Evolutionary conservation across 1,140 invertebrate genomes (phyloP), one percentile per base, ranked within the genome.

Genomic region (Saxidomus purpurata): DNA sequence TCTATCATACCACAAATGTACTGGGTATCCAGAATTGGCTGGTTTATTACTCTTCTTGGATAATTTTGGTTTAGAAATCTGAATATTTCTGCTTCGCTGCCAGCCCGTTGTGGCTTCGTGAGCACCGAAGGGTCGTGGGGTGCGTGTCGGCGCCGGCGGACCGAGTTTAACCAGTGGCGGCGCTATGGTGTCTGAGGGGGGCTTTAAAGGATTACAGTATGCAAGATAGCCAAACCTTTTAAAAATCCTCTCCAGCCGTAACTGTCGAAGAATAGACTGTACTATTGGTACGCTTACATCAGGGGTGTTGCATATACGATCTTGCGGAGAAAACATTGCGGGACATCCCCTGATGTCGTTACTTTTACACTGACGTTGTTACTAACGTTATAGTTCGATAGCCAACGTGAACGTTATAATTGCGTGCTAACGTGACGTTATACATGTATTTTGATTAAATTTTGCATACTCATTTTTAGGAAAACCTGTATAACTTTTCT

Each of bases 301-400:
- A 15, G 85, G 85, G 1, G 74, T 79, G 25, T 52, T 87, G 43
- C 79, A 77, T 36, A 87, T 34, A 15, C 85, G 49, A 22, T 87
- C 85, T 22, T 87, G 49, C 47, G 85, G 85, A 40, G 85, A 87
- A 63, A 61, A 87, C 85, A 87, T 87, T 22, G 0, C 28, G 19
- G 28, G 43, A 19, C 25, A 71, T 40, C 34, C 22, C 15, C 43
- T 43, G 43, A 43, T 15, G 43, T 43, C 15, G 43, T 43, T 43
- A 43, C 43, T n/a, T n/a, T n/a, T n/a, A n/a, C n/a, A n/a, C 43
- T 8, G 15, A 4, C 43, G 43, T 43, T 43, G 43, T 43, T 43
- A 4, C 6, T 43, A 15, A 43, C 43, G 43, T 43, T 8, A 15
- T 15, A 15, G 43, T 43, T 43, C 15, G 43, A n/a, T n/a, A n/a